Base-by-base conservation (phyloP, 2,888 invertebrate species). In the Caenorhabditis sinica region DNA sequence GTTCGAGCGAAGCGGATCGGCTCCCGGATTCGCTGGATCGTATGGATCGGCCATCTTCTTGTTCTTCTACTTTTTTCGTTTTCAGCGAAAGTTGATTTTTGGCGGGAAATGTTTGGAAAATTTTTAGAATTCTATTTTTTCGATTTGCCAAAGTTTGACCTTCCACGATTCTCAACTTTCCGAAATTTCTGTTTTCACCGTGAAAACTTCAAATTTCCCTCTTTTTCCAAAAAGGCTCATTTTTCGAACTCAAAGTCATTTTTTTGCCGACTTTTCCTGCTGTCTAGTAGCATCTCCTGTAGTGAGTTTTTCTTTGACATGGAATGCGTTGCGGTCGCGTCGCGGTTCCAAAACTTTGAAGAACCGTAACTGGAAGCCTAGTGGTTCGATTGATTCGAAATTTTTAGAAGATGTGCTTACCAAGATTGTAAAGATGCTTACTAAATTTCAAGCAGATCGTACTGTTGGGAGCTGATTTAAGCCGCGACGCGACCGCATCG, bases 1-100 rank as follows among this genome's bases (percentile, higher is more conserved):
- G 5, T 8, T n/a, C 20, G 69, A 75, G 8, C 43, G 49, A 20
- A 75, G 75, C 5, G 75, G 75, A 75, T 75, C 74, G 8, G 40
- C 20, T 20, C 0, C 28, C 28, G 43, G 60, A 33, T 45, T 23
- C 13, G 66, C 66, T 58, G 75, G 68, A 61, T 77, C 69, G 20
- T 43, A 20, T 25, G 61, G 49, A 23, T 77, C 77, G n/a, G 28
- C 77, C 77, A 77, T 77, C 23, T 20, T 23, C 20, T 49, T 51
- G 30, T 33, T 40, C n/a, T n/a, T n/a, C n/a, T n/a, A n/a, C 20
- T 23, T 30, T 51, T 51, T 60, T n/a, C n/a, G 33, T 49, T 49
- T 49, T n/a, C 49, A 49, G 25, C 49, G 45, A 58, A 76, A 49
- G n/a, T n/a, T 45, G 58, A 58, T 53, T 11, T 30, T 49, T 33